phyloP scores from a whole-genome alignment of 53 echinoderm and acorn worm genomes.

The Paracentrotus lividus region DNA sequence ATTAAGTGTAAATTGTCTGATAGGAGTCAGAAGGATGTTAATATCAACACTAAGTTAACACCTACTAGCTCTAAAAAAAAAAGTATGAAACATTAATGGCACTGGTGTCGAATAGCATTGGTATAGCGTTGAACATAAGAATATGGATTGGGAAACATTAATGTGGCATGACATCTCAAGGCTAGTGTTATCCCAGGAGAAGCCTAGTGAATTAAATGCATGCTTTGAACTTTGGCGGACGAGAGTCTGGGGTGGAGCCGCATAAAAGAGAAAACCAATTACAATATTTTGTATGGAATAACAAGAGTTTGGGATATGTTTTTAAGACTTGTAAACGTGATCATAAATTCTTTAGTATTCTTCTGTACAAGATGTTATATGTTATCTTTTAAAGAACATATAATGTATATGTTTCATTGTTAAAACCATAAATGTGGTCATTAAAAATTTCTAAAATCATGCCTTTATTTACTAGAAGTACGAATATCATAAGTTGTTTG shows the following conservation, averaged over 20 bases:
- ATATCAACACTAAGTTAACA: too few relatives aligned
- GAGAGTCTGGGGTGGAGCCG: conserved; percentile 12
- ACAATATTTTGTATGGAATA: background rate
- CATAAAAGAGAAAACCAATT: background rate
- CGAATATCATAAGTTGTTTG: background rate
- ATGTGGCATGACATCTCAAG: background rate
- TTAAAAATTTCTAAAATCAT: background rate
- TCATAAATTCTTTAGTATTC: background rate
- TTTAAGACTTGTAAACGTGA: background rate
- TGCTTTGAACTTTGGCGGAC: background rate
- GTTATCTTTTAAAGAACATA: background rate
- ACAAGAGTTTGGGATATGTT: background rate
- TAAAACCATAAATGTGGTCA: too few relatives aligned
- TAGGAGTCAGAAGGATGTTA: too few relatives aligned
- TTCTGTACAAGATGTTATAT: background rate
- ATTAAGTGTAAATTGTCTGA: too few relatives aligned
- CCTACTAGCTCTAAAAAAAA: too few relatives aligned
- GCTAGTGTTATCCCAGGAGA: conserved; percentile 8
- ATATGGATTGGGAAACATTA: background rate
- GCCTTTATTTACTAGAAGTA: too few relatives aligned
- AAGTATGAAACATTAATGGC: background rate
- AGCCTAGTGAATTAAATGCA: background rate
- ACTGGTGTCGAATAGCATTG: background rate
- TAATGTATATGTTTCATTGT: too few relatives aligned
- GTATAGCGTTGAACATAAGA: background rate